A percentile compares a stretch with the other conserved stretches of the same genome.
Evolutionary conservation across 2,888 invertebrate genomes (phyloP).

Genomic region (Operophtera brumata): DNA sequence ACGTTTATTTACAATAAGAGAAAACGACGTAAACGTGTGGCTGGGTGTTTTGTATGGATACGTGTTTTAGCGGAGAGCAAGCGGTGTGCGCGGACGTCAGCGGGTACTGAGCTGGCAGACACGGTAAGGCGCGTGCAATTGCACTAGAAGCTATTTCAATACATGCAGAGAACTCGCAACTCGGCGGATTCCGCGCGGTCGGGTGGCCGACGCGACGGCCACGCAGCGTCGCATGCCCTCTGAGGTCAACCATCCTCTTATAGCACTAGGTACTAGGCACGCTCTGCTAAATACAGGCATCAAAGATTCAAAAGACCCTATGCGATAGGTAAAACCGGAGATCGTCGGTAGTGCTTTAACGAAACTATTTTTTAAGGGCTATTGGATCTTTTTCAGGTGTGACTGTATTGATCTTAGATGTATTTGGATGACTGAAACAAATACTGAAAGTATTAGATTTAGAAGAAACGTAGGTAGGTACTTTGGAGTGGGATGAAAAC

Average conservation of each 20-base stretch:
- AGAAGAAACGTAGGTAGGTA: too few species aligned
- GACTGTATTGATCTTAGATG: too few species aligned
- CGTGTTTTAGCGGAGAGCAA: constrained; percentile 53
- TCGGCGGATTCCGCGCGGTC: constrained; percentile 59
- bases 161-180: constrained; percentile 69
- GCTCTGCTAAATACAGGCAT: constrained; percentile 4
- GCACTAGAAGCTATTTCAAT: constrained; percentile 74
- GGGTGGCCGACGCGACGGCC: constrained; percentile 42
- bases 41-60: constrained; percentile 52
- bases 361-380: background rate
- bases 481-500: background rate
- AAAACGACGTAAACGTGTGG: constrained; percentile 42
- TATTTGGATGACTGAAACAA: too few species aligned
- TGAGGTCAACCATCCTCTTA: constrained; percentile 48
- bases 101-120: constrained; percentile 59
- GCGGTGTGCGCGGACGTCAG: constrained; percentile 56
- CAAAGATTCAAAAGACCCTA: background rate
- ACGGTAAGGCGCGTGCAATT: constrained; percentile 53
- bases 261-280: constrained; percentile 15
- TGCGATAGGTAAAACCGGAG: background rate
- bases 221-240: constrained; percentile 38
- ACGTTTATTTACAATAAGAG: constrained; percentile 37
- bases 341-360: background rate
- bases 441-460: too few species aligned
- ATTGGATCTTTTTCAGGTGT: too few species aligned